phyloP scores from a whole-genome alignment of 2,113 vertebrate species.

The Dissostichus mawsoni region DNA sequence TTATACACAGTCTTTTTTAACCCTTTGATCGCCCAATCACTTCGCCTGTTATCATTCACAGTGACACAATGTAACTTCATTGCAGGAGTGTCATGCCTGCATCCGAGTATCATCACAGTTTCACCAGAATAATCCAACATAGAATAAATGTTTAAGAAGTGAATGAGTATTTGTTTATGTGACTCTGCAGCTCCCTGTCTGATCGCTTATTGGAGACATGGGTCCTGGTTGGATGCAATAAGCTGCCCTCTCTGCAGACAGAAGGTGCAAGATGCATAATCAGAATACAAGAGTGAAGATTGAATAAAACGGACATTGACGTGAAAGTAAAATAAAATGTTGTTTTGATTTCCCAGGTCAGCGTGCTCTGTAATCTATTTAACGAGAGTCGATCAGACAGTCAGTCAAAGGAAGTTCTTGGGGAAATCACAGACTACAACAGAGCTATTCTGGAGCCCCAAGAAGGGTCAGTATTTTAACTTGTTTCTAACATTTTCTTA shows the following conservation, averaged over 20 bases:
- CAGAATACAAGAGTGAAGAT: no score
- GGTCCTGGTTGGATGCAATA: conserved; percentile 86
- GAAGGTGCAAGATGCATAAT: conserved; percentile 71
- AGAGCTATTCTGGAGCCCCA: conserved; percentile 87
- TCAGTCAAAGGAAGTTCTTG: conserved; percentile 72
- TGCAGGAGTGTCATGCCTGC: background rate
- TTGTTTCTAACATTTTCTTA: background rate
- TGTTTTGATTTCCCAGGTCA: conserved; percentile 74
- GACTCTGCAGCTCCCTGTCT: conserved; percentile 84
- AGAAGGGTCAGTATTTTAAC: conserved; percentile 71
- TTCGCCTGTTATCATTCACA: background rate
- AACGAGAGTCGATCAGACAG: conserved; percentile 75
- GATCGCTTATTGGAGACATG: conserved; percentile 88
- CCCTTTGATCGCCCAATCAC: background rate
- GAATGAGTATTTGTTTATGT: background rate
- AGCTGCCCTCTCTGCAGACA: conserved; percentile 90
- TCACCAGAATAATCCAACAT: background rate
- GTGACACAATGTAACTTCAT: background rate
- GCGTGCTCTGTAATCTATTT: conserved; percentile 76
- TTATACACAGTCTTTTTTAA: background rate
- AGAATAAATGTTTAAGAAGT: background rate
- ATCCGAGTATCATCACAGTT: background rate
- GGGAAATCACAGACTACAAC: conserved; percentile 87
- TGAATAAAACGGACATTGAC: no score
- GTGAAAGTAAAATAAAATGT: background rate